Evolutionary conservation across 2,113 vertebrate species (phyloP).

Genomic region (Equus quagga): DNA sequence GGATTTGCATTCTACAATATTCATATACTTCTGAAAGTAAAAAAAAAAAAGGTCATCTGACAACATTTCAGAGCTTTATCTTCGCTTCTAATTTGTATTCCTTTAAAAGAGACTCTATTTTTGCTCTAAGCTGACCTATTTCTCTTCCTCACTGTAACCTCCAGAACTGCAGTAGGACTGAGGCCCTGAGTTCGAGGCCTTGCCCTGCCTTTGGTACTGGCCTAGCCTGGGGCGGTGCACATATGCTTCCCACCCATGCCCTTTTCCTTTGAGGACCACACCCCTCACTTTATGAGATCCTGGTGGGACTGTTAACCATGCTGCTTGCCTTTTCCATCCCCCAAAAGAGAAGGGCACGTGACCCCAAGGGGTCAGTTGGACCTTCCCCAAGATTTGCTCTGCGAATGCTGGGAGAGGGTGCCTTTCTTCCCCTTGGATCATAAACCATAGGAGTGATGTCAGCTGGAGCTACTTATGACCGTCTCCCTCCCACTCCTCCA

Average conservation of each 20-base stretch:
- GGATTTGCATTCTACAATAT: conserved; percentile 41
- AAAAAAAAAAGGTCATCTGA: neutral
- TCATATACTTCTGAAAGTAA: neutral
- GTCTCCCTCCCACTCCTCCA: neutral
- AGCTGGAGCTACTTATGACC: neutral
- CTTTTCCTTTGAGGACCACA: neutral
- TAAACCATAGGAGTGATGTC: neutral
- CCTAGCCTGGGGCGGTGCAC: neutral
- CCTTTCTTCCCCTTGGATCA: neutral
- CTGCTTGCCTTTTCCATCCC: neutral
- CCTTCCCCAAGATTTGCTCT: conserved; percentile 27
- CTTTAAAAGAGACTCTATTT: conserved; percentile 26
- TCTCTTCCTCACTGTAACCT: neutral
- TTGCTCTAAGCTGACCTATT: neutral
- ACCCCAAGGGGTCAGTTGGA: neutral
- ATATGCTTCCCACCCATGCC: neutral
- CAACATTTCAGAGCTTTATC: conserved; percentile 43
- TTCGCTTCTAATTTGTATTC: conserved; percentile 4
- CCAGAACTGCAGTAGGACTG: neutral
- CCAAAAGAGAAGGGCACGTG: neutral
- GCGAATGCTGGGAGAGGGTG: neutral
- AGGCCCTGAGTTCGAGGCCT: neutral
- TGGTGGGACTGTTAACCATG: neutral
- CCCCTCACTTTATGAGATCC: neutral
- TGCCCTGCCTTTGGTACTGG: neutral